Conservation (phyloP, 2,888 invertebrate species). For the Amphiduros pacificus region DNA sequence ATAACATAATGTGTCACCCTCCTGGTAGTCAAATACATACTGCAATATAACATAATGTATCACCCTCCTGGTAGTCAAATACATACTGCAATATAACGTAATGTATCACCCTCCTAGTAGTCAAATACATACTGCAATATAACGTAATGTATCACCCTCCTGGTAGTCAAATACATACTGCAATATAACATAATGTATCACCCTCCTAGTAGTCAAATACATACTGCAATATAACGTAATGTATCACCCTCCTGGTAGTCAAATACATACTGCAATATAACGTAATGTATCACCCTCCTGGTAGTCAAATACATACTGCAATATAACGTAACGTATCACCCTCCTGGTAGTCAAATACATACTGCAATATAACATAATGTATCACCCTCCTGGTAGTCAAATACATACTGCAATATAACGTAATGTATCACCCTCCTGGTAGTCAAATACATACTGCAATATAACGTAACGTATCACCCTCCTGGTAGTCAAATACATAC, state of each 20-base stretch:
- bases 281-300: neutral
- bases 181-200: constrained; percentile 4
- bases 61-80: constrained; percentile 60
- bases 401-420: constrained; percentile 64
- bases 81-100: constrained; percentile 50
- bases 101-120: too few relatives aligned
- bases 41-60: constrained; percentile 63
- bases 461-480: neutral
- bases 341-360: constrained; percentile 60
- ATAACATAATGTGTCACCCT: neutral
- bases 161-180: constrained; percentile 62
- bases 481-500: too few relatives aligned
- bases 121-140: too few relatives aligned
- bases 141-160: constrained; percentile 60
- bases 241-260: constrained; percentile 59
- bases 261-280: constrained; percentile 58
- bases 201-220: too few relatives aligned
- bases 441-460: constrained; percentile 61
- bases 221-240: constrained; percentile 64
- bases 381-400: too few relatives aligned
- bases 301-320: too few relatives aligned
- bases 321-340: constrained; percentile 63
- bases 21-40: too few relatives aligned
- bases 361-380: constrained; percentile 40
- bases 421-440: constrained; percentile 58